Evolutionary conservation across 2,797 vertebrate species (phyloP).

Genomic region (Gadopsis bispinosus): DNA sequence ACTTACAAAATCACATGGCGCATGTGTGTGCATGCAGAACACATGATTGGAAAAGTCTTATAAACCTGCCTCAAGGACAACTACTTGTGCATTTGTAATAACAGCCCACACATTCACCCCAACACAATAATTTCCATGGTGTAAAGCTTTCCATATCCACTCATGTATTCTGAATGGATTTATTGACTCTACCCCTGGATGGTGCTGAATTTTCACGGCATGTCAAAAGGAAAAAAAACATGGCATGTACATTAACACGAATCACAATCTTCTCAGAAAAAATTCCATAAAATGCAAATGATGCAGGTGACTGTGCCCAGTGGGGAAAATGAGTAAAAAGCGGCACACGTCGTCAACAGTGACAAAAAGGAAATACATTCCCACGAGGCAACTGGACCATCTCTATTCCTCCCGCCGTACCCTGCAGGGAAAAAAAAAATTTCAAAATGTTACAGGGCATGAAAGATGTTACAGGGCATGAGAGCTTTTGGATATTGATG

Average conservation of each 20-base stretch:
- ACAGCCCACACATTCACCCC: conserved; percentile 33
- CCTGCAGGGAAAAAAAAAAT: conserved; percentile 35
- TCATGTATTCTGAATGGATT: conserved; percentile 72
- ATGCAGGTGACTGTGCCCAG: conserved; percentile 79
- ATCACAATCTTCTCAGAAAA: conserved; percentile 77
- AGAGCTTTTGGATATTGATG: conserved; percentile 67
- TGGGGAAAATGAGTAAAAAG: conserved; percentile 66
- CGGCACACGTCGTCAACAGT: conserved; percentile 68
- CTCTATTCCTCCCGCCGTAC: conserved; percentile 55
- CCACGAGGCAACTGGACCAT: conserved; percentile 57
- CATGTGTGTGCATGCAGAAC: background rate
- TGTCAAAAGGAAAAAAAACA: conserved; percentile 67
- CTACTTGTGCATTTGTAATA: conserved; percentile 37
- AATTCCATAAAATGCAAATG: conserved; percentile 81
- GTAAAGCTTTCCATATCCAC: conserved; percentile 51
- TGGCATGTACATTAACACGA: conserved; percentile 77
- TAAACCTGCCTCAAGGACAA: conserved; percentile 54
- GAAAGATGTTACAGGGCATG: conserved; percentile 59
- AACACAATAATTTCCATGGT: conserved; percentile 47
- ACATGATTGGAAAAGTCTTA: conserved; percentile 19
- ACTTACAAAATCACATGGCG: background rate
- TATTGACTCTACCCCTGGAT: conserved; percentile 74
- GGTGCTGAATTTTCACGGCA: conserved; percentile 80
- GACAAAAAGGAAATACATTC: conserved; percentile 68
- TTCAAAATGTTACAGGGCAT: conserved; percentile 52